Evolutionary conservation across 2,113 vertebrate genomes (phyloP).

Genomic region (Campylorhamphus procurvoides): DNA sequence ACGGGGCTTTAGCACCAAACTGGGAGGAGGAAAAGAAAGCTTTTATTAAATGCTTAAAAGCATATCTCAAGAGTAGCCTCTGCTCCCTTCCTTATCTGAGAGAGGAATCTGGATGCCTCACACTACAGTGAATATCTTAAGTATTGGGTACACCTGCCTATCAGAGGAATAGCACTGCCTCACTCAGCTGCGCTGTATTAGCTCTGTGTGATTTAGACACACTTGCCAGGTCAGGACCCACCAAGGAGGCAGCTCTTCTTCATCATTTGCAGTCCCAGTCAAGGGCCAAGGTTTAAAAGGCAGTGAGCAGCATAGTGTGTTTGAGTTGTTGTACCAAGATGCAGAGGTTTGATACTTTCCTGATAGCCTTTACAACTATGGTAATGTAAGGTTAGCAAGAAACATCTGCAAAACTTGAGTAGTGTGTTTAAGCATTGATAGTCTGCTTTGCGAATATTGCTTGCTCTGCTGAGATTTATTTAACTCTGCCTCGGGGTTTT

Average conservation of each 20-base stretch:
- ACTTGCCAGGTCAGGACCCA: neutral
- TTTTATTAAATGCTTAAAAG: neutral
- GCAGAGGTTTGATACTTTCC: neutral
- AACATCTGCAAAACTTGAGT: neutral
- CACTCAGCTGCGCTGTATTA: neutral
- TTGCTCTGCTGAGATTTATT: neutral
- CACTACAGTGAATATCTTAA: neutral
- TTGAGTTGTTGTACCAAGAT: neutral
- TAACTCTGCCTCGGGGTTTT: neutral
- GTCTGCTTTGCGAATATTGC: neutral
- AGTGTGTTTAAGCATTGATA: neutral
- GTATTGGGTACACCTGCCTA: neutral
- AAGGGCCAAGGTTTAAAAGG: neutral
- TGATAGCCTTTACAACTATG: neutral
- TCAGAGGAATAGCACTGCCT: neutral
- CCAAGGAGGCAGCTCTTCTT: neutral
- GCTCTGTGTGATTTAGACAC: neutral
- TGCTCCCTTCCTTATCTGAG: neutral
- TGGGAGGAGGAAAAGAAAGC: neutral
- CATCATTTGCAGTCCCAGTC: neutral
- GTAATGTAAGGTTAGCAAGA: neutral
- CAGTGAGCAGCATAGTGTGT: neutral
- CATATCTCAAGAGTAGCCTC: neutral
- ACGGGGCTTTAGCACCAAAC: neutral
- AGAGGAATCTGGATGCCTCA: neutral